Base-by-base conservation (phyloP, 2,797 vertebrate genomes). In the Kryptolebias ocellatus region DNA sequence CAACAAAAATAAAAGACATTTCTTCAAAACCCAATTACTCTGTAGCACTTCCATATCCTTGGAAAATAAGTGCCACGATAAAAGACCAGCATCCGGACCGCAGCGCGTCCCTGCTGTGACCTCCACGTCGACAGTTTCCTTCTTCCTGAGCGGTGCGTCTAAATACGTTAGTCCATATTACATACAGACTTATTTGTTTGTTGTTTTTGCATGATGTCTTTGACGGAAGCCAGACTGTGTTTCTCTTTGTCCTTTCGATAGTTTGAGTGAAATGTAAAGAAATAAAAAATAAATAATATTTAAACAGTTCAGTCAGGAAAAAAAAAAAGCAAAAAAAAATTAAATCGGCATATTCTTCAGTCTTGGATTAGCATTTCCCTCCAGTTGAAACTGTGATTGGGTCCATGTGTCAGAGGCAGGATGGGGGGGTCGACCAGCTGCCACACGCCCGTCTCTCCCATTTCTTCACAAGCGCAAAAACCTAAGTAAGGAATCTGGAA, bases 361-460 rank as follows among this genome's bases (percentile, higher is more conserved):
- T 99, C 96, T 68, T 98, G 97, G 47, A 96, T 94, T 46, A 99
- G 88, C 51, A 96, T 96, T 89, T 99, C 98, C 92, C 98, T 96
- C 98, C 98, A 99, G 94, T 97, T 98, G 94, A 99, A 99, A 90
- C 96, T 97, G 78, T 98, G 96, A 49, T 98, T 99, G 45, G 98
- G 98, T 90, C 98, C 98, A 0, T 99, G 98, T 67, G 98, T 99
- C 67, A 99, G 95, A 8, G 98, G 98, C 75, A 99, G 90, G 83
- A 99, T 99, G 47, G 98, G 98, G 1, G 98, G 98, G 59, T 99
- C 96, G 0, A 96, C 97, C 61, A 99, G 95, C 92, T 99, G 98
- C 98, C 98, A 99, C 71, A 98, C 90, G 7, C 97, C 96, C 0
- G 95, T 96, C 67, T 98, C 96, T 45, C 96, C 97, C 85, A 98